These are phyloP conservation scores for Gallinago nigripennis DNA, from an alignment of 2,797 vertebrate species.

Conservation along the genomic window DNA sequence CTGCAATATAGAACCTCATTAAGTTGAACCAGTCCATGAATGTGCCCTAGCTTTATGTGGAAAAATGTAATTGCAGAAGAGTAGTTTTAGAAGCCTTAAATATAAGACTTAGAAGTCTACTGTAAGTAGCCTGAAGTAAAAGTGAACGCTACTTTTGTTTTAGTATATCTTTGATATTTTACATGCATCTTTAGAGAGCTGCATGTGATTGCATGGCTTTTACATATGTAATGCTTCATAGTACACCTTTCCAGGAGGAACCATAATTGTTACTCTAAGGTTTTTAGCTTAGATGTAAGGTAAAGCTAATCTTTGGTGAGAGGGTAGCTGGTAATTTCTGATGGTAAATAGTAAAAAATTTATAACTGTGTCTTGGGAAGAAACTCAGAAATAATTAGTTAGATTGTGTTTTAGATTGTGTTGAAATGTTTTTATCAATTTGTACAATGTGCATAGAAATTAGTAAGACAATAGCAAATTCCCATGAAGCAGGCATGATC, in stretches of 20 bases:
- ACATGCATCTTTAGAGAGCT: background rate
- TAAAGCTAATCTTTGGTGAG: background rate
- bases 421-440: background rate
- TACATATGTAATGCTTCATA: background rate
- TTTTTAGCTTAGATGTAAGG: background rate
- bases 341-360: background rate
- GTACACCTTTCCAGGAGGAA: background rate
- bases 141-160: slow-evolving; percentile 18
- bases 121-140: slow-evolving; percentile 34
- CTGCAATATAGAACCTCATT: slow-evolving; percentile 56
- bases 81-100: slow-evolving; percentile 11
- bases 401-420: background rate
- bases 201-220: background rate
- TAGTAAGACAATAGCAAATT: background rate
- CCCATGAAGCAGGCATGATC: background rate
- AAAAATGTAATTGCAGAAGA: slow-evolving; percentile 41
- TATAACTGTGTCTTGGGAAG: background rate
- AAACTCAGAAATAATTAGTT: background rate
- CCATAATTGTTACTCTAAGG: background rate
- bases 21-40: slow-evolving; percentile 13
- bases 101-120: background rate
- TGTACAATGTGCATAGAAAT: background rate
- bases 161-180: slow-evolving; percentile 24
- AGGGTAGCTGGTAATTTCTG: background rate
- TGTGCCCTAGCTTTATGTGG: slow-evolving; percentile 42